Evolutionary conservation across 2,888 invertebrate genomes (phyloP), one percentile per base, ranked within the genome.

Genomic region (Ptychoptera albimana): DNA sequence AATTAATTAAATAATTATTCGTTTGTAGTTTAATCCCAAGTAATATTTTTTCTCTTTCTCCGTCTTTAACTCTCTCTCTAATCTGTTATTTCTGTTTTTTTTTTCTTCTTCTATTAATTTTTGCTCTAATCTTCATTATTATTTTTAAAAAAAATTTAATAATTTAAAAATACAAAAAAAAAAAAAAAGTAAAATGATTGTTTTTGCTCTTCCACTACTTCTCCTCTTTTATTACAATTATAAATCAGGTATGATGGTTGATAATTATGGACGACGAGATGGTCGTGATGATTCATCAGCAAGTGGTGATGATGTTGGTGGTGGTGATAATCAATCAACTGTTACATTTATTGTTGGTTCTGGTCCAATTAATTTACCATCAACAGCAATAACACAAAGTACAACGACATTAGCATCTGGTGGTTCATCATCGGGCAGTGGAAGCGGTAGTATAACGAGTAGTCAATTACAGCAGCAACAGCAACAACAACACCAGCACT

Each of bases 251-350:
- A 53, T 57, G 46, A 53, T 57, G 46, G 47, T 55, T 45, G 60
- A 60, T 53, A 56, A 49, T 51, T 57, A 56, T 48, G 57, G 54
- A 50, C 54, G 59, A 16, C 50, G 53, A 44, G 55, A 53, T 45
- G 54, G 53, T 39, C 57, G 58, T 14, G 61, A 61, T 46, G 62
- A 62, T 52, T 60, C 61, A 42, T 60, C 61, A 16, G 55, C 57
- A 43, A 61, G 61, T 49, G 61, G 61, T 43, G 61, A 62, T 23
- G 23, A 23, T 23, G 7, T 23, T 49, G 61, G 61, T 43, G 61
- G 60, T 45, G 58, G 57, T 45, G 58, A 57, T 41, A 55, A 52
- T 48, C 57, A 57, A 49, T 59, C 60, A 29, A 23, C 23, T 23
- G 53, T 53, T 6, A 47, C 47, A 14, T 53, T 53, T 48, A 46